Conservation (phyloP, 1,140 invertebrate genomes). For the Heliconius hewitsoni region DNA sequence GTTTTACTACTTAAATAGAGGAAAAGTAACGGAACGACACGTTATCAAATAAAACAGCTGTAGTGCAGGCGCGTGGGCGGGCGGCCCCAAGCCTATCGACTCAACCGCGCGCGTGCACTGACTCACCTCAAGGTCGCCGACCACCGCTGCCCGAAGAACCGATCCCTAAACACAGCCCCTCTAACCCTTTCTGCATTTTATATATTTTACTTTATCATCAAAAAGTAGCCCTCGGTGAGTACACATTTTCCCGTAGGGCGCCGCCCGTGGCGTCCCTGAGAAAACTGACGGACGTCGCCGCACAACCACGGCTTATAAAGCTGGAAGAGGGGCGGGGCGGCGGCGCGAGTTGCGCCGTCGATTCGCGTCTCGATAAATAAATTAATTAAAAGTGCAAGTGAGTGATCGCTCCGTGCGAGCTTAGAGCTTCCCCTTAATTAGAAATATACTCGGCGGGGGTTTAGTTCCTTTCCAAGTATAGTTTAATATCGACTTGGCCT, state of each 20-base stretch:
- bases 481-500: neutral
- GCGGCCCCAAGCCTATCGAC: conserved; percentile 67
- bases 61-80: conserved; percentile 73
- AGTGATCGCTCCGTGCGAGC: conserved; percentile 76
- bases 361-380: conserved; percentile 80
- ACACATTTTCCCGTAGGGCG: conserved; percentile 63
- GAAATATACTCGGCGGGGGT: conserved; percentile 57
- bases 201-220: conserved; percentile 59
- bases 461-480: conserved; percentile 48
- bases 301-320: conserved; percentile 69
- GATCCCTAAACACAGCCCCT: conserved; percentile 53
- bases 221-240: conserved; percentile 64
- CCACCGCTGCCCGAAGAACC: conserved; percentile 46
- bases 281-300: conserved; percentile 75
- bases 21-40: conserved; percentile 50
- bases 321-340: conserved; percentile 67
- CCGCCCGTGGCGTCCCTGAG: conserved; percentile 67
- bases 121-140: conserved; percentile 75
- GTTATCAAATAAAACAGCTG: conserved; percentile 76
- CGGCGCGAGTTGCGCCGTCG: conserved; percentile 77
- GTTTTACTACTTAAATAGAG: conserved; percentile 25
- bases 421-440: conserved; percentile 73
- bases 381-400: conserved; percentile 82
- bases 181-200: conserved; percentile 53
- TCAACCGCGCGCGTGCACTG: conserved; percentile 56